Evolutionary conservation across 2,888 invertebrate genomes (phyloP).

Genomic region (Amorpha juglandis): DNA sequence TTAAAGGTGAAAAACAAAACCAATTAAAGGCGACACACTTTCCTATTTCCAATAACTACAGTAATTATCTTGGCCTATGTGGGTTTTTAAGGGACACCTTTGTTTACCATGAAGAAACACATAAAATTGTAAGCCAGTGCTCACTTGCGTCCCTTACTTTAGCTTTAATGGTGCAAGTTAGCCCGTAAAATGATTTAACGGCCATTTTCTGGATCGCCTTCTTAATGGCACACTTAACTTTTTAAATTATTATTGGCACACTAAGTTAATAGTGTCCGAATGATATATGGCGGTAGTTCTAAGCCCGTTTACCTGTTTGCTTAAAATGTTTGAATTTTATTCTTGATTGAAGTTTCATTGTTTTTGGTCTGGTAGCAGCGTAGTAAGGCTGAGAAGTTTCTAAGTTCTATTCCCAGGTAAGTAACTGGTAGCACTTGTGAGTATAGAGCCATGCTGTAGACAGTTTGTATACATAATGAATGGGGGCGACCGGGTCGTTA

Average conservation of each 20-base stretch:
- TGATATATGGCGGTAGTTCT: background rate
- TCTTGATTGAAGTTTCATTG: too few relatives aligned
- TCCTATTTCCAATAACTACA: constrained; percentile 17
- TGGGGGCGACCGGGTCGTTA: too few relatives aligned
- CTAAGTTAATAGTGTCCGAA: constrained; percentile 16
- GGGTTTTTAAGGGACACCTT: constrained; percentile 7
- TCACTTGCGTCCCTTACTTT: background rate
- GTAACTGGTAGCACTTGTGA: too few relatives aligned
- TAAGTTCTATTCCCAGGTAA: too few relatives aligned
- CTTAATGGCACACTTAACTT: constrained; percentile 64
- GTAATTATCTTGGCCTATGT: constrained; percentile 6
- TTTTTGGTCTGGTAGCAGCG: too few relatives aligned
- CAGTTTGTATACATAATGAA: too few relatives aligned
- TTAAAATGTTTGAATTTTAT: too few relatives aligned
- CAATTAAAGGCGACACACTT: constrained; percentile 15
- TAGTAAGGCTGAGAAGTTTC: too few relatives aligned
- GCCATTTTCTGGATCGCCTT: constrained; percentile 49
- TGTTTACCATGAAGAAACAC: constrained; percentile 26
- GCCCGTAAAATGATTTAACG: constrained; percentile 65
- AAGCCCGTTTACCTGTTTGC: background rate
- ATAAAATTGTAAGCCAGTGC: constrained; percentile 23
- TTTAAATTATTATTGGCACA: constrained; percentile 57
- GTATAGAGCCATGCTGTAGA: too few relatives aligned
- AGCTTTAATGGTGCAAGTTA: constrained; percentile 58
- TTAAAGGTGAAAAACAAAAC: constrained; percentile 6